Evolutionary conservation across 2,888 invertebrate genomes (phyloP).

Genomic region (Alsophila aescularia): DNA sequence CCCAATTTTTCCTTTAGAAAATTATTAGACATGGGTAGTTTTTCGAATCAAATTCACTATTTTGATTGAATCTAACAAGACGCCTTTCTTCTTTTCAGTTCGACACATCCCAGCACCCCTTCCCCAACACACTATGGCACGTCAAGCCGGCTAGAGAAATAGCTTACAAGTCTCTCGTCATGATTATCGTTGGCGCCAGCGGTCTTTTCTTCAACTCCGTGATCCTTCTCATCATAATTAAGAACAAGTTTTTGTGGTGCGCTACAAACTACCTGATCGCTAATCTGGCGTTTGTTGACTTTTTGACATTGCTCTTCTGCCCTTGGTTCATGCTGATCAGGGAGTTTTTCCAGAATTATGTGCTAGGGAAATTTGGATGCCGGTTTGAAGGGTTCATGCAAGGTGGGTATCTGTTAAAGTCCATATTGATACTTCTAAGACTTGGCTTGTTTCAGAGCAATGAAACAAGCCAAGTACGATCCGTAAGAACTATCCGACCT

Average conservation of each 20-base stretch:
- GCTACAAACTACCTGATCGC: constrained; percentile 89
- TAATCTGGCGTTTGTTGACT: constrained; percentile 90
- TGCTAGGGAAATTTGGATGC: constrained; percentile 89
- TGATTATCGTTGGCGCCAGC: constrained; percentile 85
- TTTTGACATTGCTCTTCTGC: constrained; percentile 87
- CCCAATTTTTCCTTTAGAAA: too few relatives aligned
- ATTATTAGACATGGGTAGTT: too few relatives aligned
- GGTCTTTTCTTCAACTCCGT: constrained; percentile 88
- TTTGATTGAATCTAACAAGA: neutral
- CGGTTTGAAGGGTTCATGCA: constrained; percentile 90
- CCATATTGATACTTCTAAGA: too few relatives aligned
- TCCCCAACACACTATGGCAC: constrained; percentile 88
- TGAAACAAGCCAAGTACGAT: too few relatives aligned
- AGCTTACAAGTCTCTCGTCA: constrained; percentile 83
- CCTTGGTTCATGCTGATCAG: constrained; percentile 90
- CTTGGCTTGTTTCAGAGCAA: too few relatives aligned
- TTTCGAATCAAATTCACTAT: too few relatives aligned
- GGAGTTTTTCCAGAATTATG: constrained; percentile 91
- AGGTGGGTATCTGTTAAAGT: too few relatives aligned
- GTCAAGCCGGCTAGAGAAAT: constrained; percentile 85
- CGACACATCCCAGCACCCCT: constrained; percentile 71
- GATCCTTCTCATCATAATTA: constrained; percentile 86
- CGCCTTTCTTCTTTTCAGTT: constrained; percentile 55
- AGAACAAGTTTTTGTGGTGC: constrained; percentile 86
- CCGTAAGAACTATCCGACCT: too few relatives aligned